Percentiles rank a stretch among this genome's conserved stretches.
Conservation (phyloP, 1,140 invertebrate species). For the Drosophila parvula region DNA sequence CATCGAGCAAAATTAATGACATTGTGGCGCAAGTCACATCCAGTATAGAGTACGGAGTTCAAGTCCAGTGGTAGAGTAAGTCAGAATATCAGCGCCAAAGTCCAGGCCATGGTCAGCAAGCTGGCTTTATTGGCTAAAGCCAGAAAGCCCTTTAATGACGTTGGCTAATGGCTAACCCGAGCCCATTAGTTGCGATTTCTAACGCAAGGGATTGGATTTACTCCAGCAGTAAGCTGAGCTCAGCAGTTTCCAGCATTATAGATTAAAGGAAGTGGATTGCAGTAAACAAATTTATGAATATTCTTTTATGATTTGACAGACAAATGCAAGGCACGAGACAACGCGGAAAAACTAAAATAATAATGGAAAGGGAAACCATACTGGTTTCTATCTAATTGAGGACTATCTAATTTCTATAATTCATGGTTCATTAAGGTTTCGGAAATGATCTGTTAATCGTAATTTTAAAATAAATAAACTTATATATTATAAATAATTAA, state of each 20-base stretch:
- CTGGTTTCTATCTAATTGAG: too few species aligned
- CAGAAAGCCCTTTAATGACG: slow-evolving; percentile 51
- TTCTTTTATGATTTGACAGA: slow-evolving; percentile 21
- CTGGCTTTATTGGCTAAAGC: slow-evolving; percentile 48
- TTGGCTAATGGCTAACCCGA: slow-evolving; percentile 46
- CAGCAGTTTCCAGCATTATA: not conserved
- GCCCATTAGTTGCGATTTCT: slow-evolving; percentile 42
- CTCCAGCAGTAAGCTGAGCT: not conserved
- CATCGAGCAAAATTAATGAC: slow-evolving; percentile 57
- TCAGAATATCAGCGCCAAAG: slow-evolving; percentile 18
- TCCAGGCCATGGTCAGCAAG: slow-evolving; percentile 40
- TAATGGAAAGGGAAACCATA: too few species aligned
- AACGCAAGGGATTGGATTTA: slow-evolving; percentile 10
- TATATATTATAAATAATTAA: too few species aligned
- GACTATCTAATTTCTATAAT: too few species aligned
- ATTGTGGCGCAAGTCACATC: slow-evolving; percentile 49
- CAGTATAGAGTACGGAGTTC: slow-evolving; percentile 30
- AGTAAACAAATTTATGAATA: slow-evolving; percentile 31
- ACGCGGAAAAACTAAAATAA: too few species aligned
- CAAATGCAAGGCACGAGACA: not conserved
- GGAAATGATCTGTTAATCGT: too few species aligned
- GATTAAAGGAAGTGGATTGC: slow-evolving; percentile 19
- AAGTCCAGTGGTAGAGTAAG: slow-evolving; percentile 17
- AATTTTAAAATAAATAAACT: too few species aligned
- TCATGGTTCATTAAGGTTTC: too few species aligned